phyloP scores from a whole-genome alignment of 1,140 invertebrate species.

The Pollicipes pollicipes region DNA sequence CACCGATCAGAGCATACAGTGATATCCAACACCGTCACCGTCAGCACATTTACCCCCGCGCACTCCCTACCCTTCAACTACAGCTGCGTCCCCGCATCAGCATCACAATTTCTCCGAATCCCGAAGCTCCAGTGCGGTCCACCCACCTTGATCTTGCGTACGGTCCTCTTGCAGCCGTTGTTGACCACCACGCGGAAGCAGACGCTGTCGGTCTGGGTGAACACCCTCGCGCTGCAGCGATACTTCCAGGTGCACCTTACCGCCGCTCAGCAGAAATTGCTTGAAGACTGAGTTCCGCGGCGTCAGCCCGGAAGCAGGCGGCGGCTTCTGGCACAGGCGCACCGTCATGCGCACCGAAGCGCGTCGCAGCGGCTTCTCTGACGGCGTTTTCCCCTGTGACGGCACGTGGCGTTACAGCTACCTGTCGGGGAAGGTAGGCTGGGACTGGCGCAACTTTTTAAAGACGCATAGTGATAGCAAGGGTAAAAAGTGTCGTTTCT shows the following conservation, averaged over 20 bases:
- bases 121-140: not conserved
- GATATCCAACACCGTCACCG: no score
- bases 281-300: constrained; percentile 64
- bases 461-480: no score
- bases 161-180: constrained; percentile 96
- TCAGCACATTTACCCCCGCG: no score
- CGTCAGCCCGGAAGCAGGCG: constrained; percentile 83
- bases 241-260: constrained; percentile 75
- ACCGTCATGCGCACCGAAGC: constrained; percentile 67
- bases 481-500: no score
- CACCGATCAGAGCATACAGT: no score
- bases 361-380: constrained; percentile 53
- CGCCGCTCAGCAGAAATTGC: constrained; percentile 83
- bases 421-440: no score
- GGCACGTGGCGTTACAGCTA: not conserved
- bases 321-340: constrained; percentile 73
- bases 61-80: no score
- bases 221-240: constrained; percentile 90
- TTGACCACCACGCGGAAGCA: constrained; percentile 82
- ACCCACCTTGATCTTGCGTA: constrained; percentile 81
- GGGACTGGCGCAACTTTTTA: no score
- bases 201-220: constrained; percentile 88
- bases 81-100: no score
- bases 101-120: no score
- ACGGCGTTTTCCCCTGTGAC: constrained; percentile 43